phyloP scores from a whole-genome alignment of 2,888 invertebrate genomes.

The Pyrgus malvae region DNA sequence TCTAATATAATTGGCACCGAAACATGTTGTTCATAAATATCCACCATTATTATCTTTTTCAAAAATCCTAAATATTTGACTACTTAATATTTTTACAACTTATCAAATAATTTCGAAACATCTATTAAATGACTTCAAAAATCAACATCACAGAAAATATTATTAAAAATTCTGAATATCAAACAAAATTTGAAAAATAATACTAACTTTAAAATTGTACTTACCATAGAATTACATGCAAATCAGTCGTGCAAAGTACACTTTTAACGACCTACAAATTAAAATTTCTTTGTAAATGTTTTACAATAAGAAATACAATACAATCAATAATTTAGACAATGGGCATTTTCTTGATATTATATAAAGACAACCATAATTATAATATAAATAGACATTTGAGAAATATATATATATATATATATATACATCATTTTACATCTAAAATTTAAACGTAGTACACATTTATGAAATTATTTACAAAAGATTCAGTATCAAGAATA shows the following conservation, averaged over 20 bases:
- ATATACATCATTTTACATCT: slow-evolving; percentile 3
- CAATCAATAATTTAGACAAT: slow-evolving; percentile 4
- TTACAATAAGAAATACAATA: too few relatives aligned
- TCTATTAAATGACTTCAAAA: slow-evolving; percentile 18
- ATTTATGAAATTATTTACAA: slow-evolving; percentile 57
- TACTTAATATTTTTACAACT: slow-evolving; percentile 19
- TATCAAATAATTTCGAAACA: slow-evolving; percentile 8
- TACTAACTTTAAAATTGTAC: background rate
- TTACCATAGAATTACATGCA: background rate
- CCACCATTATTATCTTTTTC: slow-evolving; percentile 8
- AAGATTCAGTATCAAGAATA: slow-evolving; percentile 77
- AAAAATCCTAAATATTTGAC: slow-evolving; percentile 13
- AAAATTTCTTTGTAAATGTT: too few relatives aligned
- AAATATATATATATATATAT: too few relatives aligned
- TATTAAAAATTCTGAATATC: slow-evolving; percentile 2
- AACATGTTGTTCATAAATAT: slow-evolving; percentile 12
- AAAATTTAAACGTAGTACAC: slow-evolving; percentile 2
- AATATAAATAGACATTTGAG: slow-evolving; percentile 2
- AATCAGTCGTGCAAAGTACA: background rate
- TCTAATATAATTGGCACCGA: slow-evolving; percentile 19
- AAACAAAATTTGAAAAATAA: background rate
- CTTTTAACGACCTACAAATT: too few relatives aligned
- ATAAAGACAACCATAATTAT: background rate
- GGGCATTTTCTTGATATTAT: background rate
- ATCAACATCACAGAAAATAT: slow-evolving; percentile 21